Evolutionary conservation across 1,140 invertebrate species (phyloP).

Genomic region (Drosophila nigrodunni): DNA sequence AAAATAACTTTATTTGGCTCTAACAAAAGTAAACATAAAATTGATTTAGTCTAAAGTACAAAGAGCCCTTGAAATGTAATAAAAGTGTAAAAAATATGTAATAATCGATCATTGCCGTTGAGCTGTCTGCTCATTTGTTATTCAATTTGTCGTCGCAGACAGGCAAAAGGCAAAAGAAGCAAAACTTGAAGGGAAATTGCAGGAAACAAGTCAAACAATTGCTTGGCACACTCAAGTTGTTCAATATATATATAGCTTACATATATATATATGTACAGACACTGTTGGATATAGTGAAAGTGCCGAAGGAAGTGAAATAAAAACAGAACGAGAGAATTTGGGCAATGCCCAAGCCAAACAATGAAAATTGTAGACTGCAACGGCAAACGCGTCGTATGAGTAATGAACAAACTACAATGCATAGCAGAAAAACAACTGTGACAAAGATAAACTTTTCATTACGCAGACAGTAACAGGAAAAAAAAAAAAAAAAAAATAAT

Average conservation of each 20-base stretch:
- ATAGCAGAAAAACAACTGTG: conserved; percentile 43
- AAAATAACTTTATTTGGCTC: no score
- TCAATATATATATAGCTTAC: background rate
- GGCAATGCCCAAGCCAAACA: conserved; percentile 61
- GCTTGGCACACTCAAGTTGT: conserved; percentile 40
- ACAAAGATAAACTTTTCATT: conserved; percentile 82
- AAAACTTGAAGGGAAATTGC: conserved; percentile 26
- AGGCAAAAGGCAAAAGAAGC: conserved; percentile 5
- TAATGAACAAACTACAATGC: conserved; percentile 66
- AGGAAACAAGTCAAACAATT: conserved; percentile 67
- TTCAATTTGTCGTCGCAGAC: conserved; percentile 57
- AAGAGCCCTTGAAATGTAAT: no score
- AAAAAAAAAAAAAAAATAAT: background rate
- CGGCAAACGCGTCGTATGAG: conserved; percentile 64
- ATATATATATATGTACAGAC: background rate
- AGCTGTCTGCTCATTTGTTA: conserved; percentile 31
- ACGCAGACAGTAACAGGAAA: conserved; percentile 53
- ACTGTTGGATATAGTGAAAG: conserved; percentile 55
- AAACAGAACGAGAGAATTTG: conserved; percentile 7
- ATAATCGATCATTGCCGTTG: conserved; percentile 21
- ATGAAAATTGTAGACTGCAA: conserved; percentile 5
- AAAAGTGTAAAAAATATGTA: background rate
- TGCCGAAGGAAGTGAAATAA: conserved; percentile 26
- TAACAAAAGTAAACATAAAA: no score
- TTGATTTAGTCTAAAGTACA: no score